Conservation (phyloP, 2,797 vertebrate genomes). For the Urocyon cinereoargenteus region DNA sequence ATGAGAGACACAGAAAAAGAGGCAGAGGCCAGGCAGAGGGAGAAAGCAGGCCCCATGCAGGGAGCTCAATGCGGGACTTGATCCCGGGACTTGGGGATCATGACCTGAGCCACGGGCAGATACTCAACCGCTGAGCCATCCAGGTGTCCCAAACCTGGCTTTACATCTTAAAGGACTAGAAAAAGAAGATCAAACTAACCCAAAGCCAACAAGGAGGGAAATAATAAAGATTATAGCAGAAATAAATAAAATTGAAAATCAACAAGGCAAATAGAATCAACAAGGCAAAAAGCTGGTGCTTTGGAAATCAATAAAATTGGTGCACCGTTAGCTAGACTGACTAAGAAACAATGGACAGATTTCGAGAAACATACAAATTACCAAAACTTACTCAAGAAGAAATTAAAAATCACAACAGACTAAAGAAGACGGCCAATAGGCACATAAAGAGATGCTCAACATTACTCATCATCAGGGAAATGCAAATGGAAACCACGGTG, state of each 20-base stretch:
- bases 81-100: too few relatives aligned
- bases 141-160: neutral
- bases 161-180: neutral
- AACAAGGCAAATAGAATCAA: neutral
- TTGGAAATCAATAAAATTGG: neutral
- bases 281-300: neutral
- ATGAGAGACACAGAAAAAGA: too few relatives aligned
- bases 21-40: too few relatives aligned
- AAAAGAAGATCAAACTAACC: neutral
- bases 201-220: neutral
- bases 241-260: neutral
- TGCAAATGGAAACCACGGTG: neutral
- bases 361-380: neutral
- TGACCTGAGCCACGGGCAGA: too few relatives aligned
- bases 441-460: neutral
- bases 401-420: neutral
- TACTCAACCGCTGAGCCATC: too few relatives aligned
- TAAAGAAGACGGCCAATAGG: neutral
- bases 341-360: neutral
- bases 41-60: too few relatives aligned
- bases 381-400: neutral
- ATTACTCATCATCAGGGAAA: neutral
- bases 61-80: too few relatives aligned
- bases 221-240: neutral
- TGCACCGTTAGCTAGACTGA: neutral